phyloP scores from a whole-genome alignment of 2,888 invertebrate genomes.

The Harpagoxenus sublaevis region DNA sequence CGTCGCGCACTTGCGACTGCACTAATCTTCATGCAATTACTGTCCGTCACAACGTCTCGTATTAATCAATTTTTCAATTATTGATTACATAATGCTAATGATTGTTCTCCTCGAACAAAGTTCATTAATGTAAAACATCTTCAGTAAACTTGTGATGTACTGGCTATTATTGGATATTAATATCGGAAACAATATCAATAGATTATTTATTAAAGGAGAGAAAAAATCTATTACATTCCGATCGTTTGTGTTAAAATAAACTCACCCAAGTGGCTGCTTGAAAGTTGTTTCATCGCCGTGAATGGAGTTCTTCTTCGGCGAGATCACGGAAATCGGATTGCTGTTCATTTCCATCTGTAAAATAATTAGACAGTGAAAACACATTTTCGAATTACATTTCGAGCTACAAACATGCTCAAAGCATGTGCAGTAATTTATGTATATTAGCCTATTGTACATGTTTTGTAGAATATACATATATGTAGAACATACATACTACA shows the following conservation, averaged over 20 bases:
- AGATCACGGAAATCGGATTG: constrained; percentile 73
- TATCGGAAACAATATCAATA: neutral
- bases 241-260: neutral
- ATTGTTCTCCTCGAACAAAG: neutral
- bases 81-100: neutral
- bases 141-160: neutral
- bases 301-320: constrained; percentile 76
- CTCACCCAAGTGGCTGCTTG: constrained; percentile 81
- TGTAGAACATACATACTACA: too few species aligned
- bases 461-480: neutral
- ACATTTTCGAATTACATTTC: neutral
- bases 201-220: neutral
- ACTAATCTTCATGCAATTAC: neutral
- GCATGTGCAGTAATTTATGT: neutral
- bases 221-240: neutral
- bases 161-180: neutral
- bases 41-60: neutral
- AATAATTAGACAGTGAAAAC: constrained; percentile 15
- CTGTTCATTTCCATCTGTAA: constrained; percentile 84
- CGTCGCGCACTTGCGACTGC: neutral
- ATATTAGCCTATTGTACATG: neutral
- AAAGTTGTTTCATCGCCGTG: constrained; percentile 79
- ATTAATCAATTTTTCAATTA: constrained; percentile 1
- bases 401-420: neutral
- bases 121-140: neutral